Percentiles rank a stretch among this genome's conserved stretches.
phyloP scores from a whole-genome alignment of 2,888 invertebrate genomes.

The Sceliomorpha sp. region DNA sequence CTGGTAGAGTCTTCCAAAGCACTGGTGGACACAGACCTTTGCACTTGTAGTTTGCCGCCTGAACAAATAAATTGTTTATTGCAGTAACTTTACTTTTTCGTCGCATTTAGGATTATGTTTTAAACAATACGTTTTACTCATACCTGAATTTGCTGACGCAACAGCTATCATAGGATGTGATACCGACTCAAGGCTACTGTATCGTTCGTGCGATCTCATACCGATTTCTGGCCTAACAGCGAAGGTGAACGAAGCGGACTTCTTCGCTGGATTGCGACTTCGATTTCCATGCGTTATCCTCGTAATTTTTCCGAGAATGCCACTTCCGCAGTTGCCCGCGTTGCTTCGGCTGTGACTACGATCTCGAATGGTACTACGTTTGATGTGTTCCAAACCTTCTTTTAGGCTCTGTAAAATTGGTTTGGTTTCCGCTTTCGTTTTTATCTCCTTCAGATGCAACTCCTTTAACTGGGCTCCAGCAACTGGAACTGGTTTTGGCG shows the following conservation, averaged over 20 bases:
- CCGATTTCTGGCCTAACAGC: constrained; percentile 76
- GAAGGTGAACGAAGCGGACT: constrained; percentile 77
- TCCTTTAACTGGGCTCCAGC: constrained; percentile 69
- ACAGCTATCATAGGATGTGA: constrained; percentile 66
- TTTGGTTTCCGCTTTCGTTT: constrained; percentile 73
- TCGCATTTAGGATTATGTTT: too few relatives aligned
- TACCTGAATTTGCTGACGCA: constrained; percentile 43
- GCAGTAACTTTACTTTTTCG: too few relatives aligned
- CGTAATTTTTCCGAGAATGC: constrained; percentile 72
- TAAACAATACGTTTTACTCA: too few relatives aligned
- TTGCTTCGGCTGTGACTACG: constrained; percentile 66
- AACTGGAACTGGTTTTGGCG: constrained; percentile 67
- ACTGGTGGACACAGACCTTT: constrained; percentile 76
- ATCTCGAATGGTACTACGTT: constrained; percentile 73
- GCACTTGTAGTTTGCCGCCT: constrained; percentile 68
- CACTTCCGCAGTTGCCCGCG: constrained; percentile 58
- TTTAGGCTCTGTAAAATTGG: constrained; percentile 75
- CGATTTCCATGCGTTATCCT: constrained; percentile 76
- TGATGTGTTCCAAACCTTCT: constrained; percentile 75
- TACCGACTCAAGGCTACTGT: constrained; percentile 75
- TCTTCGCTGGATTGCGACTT: constrained; percentile 75
- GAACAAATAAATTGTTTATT: constrained; percentile 22
- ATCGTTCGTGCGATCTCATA: constrained; percentile 75
- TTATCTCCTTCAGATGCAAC: constrained; percentile 73
- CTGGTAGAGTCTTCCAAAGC: constrained; percentile 70